Base-by-base conservation (phyloP, 2,888 invertebrate species). In the Blera fallax region DNA sequence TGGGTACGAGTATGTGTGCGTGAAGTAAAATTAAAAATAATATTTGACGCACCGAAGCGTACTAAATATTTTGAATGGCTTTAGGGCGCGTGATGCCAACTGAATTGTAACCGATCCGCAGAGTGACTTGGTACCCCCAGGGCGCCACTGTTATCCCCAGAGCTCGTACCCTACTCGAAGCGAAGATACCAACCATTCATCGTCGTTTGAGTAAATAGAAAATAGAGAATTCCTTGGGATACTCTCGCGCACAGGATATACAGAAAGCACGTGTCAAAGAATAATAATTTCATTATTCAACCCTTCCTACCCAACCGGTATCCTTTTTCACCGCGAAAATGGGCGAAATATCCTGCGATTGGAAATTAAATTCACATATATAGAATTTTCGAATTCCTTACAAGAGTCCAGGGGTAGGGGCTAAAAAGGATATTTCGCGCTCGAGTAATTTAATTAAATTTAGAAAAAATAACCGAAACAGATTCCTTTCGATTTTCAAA, bases 231-330 rank as follows among this genome's bases (percentile, higher is more conserved):
- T 85, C 65, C 64, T 80, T 65, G 52, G 80, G 69, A 70, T 70
- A 67, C 45, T 43, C 52, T 24, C 37, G 11, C 10, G 27, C 27
- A 45, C 69, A 43, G 18, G 10, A 48, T 14, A 14, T 37, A 52
- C 18, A 65, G 73, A 72, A 78, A 81, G 81, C 85, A 85, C 85
- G 85, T 85, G 85, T 81, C 85, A 72, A 85, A 73, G 85, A 85
- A 85, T 85, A 85, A 85, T 85, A 85, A 85, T 85, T 81, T 76
- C 67, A 85, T 80, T 80, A 77, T 62, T 58, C 76, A 85, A 81
- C 80, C 85, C 81, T 80, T 85, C 83, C 54, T 34, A 16, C 40
- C 16, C 7, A 6, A 8, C 2, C 0, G 34, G 27, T 74, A 72
- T 79, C 69, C 64, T 69, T 74, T 56, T 69, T 37, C 83, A 52